Evolutionary conservation across 2,113 vertebrate species (phyloP).

Genomic region (Condylura cristata): DNA sequence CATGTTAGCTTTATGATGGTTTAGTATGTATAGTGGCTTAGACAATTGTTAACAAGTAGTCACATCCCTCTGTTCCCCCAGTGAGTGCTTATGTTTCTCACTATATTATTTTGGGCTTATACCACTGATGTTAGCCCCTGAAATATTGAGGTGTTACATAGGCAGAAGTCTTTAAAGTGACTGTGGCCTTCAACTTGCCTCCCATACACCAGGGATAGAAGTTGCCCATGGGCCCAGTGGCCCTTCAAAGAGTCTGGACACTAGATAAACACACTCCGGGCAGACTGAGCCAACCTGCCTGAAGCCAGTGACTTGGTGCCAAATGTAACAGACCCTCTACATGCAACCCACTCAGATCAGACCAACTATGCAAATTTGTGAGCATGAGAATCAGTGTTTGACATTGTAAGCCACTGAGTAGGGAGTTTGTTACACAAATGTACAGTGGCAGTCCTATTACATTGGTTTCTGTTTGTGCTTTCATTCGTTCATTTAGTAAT

Average conservation of each 20-base stretch:
- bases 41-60: neutral
- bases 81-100: neutral
- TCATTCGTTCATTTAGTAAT: neutral
- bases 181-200: neutral
- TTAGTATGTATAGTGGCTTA: neutral
- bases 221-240: neutral
- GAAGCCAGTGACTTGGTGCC: no score
- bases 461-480: neutral
- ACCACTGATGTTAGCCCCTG: neutral
- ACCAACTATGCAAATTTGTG: neutral
- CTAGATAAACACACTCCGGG: neutral
- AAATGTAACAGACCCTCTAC: neutral
- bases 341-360: neutral
- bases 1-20: neutral
- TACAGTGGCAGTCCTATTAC: neutral
- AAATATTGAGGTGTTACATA: no score
- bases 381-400: neutral
- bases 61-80: neutral
- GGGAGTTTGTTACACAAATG: neutral
- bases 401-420: neutral
- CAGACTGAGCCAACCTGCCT: neutral
- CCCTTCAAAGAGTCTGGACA: neutral
- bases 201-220: neutral
- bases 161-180: neutral
- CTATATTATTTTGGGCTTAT: neutral